Conservation (phyloP, 2,888 invertebrate species). For the Dascillus cervinus region DNA sequence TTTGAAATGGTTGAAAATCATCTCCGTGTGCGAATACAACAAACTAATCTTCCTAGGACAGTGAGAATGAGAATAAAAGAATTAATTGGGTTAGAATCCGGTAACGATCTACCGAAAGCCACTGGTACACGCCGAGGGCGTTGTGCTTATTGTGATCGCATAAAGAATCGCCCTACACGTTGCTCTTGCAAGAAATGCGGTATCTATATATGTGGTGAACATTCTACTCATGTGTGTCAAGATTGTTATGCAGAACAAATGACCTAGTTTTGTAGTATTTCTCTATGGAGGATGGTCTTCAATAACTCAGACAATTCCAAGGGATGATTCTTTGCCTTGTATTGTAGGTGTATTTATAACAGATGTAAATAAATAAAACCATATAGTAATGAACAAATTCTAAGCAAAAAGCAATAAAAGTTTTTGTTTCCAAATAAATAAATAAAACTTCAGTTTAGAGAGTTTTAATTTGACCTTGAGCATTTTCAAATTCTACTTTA, state of each 20-base stretch:
- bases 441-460: too few species aligned
- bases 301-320: too few species aligned
- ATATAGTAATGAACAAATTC: too few species aligned
- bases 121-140: constrained; percentile 12
- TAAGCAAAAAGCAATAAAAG: too few species aligned
- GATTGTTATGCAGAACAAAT: constrained; percentile 4
- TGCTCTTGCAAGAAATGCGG: constrained; percentile 4
- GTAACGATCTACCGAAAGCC: constrained; percentile 3
- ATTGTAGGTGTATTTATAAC: too few species aligned
- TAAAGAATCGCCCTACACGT: constrained; percentile 9
- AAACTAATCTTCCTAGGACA: constrained; percentile 10
- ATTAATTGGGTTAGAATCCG: constrained; percentile 12
- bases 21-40: constrained; percentile 11
- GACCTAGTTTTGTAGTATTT: too few species aligned
- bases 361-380: too few species aligned
- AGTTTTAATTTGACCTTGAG: too few species aligned
- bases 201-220: constrained; percentile 5
- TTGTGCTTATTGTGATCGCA: constrained; percentile 15
- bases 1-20: constrained; percentile 14
- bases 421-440: too few species aligned
- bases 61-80: constrained; percentile 12
- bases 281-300: too few species aligned
- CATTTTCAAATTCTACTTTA: too few species aligned
- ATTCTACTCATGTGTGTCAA: constrained; percentile 4
- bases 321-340: too few species aligned